Base-by-base conservation (phyloP, 2,797 vertebrate genomes). In the Sebastes trivittatus region DNA sequence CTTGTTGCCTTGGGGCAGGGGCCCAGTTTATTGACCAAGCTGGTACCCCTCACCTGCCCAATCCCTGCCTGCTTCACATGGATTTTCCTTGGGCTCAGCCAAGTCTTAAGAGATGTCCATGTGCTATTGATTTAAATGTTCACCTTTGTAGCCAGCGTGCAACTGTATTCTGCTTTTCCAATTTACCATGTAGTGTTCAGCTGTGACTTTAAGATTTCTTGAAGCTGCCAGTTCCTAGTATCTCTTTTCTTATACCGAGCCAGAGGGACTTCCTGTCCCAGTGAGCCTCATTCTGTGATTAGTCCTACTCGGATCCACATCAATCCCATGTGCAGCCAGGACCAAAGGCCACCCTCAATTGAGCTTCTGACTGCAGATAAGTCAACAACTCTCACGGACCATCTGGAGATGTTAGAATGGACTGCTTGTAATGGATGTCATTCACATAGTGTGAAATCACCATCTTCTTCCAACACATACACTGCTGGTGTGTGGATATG, bases 11-110 rank as follows among this genome's bases (percentile, higher is more conserved):
- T 80, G 81, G 91, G 92, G 88, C 84, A 86, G 77, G 69, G 83
- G 86, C 85, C 82, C 77, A 68, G 73, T 87, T 89, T 91, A 93
- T 94, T 90, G 89, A 93, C 91, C 85, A 81, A 81, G 82, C 84
- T 85, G 89, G 87, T 75, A 72, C 78, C 77, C 72, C 84, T 94
- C 76, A 86, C 85, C 90, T 89, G 80, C 82, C 80, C 78, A 83
- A 66, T 83, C 75, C 77, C 81, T 78, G 58, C 30, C 34, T 73
- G 67, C 72, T 80, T 81, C 82, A 58, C 82, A 81, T 77, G 72
- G 77, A 78, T 81, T 84, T 88, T 88, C 70, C 75, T 60, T 64
- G 38, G 67, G 79, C 63, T 59, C 60, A 59, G 78, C 74, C 68
- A 84, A 82, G 80, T 77, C 84, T 86, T 73, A 86, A 82, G 72